These are phyloP conservation scores for Mustela lutreola DNA, from an alignment of 2,113 vertebrate species.

Conservation along the genomic window DNA sequence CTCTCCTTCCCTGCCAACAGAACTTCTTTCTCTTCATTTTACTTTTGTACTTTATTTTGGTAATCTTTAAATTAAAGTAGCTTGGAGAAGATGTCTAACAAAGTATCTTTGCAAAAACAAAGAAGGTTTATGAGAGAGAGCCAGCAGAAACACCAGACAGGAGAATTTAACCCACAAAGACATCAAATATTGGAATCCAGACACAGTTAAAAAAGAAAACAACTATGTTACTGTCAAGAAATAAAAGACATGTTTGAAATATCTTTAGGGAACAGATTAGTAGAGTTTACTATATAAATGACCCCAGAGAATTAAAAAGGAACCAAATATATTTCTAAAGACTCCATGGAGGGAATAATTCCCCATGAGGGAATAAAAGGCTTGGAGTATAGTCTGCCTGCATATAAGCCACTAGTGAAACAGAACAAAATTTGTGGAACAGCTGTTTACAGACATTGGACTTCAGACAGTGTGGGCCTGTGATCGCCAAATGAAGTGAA, in stretches of 20 bases:
- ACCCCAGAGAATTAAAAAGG: background rate
- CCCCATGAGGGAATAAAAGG: background rate
- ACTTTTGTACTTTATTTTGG: background rate
- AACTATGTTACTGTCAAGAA: background rate
- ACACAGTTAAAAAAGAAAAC: background rate
- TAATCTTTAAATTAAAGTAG: conserved; percentile 21
- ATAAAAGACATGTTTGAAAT: background rate
- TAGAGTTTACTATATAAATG: background rate
- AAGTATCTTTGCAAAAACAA: background rate
- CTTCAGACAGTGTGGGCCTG: background rate
- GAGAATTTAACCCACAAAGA: background rate
- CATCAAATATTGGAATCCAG: background rate
- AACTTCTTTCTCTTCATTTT: background rate
- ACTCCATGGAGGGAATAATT: background rate
- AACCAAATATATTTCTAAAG: background rate
- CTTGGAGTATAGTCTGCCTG: background rate
- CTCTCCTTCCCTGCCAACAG: background rate
- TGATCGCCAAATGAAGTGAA: background rate
- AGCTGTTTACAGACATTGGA: background rate
- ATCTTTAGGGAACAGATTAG: background rate
- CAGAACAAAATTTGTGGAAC: background rate
- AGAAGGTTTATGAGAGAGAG: background rate
- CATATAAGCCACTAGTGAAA: background rate
- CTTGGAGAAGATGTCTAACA: background rate
- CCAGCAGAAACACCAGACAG: background rate